phyloP scores from a whole-genome alignment of 2,797 vertebrate genomes.

The Darevskia mixta region DNA sequence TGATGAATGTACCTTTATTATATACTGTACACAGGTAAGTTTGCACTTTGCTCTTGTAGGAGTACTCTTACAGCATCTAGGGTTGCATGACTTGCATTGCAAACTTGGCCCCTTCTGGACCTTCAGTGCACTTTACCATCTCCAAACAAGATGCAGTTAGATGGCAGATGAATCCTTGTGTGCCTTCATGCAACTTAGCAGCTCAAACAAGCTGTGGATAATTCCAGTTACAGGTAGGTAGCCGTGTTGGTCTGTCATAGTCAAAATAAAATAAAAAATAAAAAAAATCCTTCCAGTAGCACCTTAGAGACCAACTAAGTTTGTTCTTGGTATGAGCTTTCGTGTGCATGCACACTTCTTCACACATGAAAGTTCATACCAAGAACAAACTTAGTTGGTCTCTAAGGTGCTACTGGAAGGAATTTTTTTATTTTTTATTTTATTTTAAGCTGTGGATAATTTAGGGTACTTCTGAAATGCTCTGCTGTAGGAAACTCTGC shows the following conservation, averaged over 20 bases:
- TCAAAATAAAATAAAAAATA: no score
- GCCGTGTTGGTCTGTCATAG: no score
- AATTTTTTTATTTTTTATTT: no score
- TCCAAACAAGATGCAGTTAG: neutral
- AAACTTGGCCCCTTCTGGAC: neutral
- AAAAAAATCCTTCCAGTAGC: no score
- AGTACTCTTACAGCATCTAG: neutral
- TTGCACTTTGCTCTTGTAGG: neutral
- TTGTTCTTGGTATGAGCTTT: no score
- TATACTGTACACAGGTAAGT: neutral
- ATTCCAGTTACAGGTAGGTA: no score
- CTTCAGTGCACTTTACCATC: neutral
- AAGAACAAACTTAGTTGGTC: no score
- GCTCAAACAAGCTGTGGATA: neutral
- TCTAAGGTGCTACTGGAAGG: no score
- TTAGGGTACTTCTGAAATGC: slow-evolving; percentile 29
- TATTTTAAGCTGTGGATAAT: neutral
- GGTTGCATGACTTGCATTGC: neutral
- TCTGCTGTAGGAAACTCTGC: neutral
- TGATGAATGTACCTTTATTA: neutral
- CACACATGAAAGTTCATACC: no score
- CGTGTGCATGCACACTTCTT: no score
- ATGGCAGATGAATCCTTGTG: neutral
- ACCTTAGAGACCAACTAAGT: no score
- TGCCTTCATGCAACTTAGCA: neutral